Base-by-base conservation (phyloP, 1,140 invertebrate species). In the Bicyclus anynana region DNA sequence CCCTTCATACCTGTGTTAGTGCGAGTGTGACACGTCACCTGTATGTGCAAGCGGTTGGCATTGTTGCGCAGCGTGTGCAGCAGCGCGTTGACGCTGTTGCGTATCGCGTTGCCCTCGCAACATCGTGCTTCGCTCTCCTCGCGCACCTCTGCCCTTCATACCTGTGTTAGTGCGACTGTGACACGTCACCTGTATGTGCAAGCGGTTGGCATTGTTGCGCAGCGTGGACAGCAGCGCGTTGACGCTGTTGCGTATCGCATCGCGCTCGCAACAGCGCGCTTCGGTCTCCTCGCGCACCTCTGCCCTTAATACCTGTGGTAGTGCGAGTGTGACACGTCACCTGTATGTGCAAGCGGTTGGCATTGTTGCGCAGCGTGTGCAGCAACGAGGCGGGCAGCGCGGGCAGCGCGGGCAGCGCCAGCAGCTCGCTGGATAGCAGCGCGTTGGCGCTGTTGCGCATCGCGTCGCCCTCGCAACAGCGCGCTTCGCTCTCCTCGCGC, bases 401-500 rank as follows among this genome's bases (percentile, higher is more conserved):
- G 51, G 93, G n/a, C n/a, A n/a, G n/a, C 94, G 72, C 94, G 95
- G 78, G 95, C 95, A 21, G 93, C 91, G 53, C 94, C 90, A 74
- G 93, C 92, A 59, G 64, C 35, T 40, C 60, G 54, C 48, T 92
- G 23, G 94, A 94, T 4, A 95, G 82, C 68, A 95, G 92, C 78
- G 92, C 94, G 77, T 95, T 95, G 21, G 94, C 94, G 72, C 94
- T 95, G 78, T 95, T 95, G 23, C 93, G 91, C 53, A 94, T 90
- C 75, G 93, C 92, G 60, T 95, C 94, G 44, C 76, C 77, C 38
- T 72, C 67, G 49, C 66, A 66, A 40, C 67, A 61, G 37, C 67
- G 71, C 59, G 67, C 53, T 51, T 62, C 59, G 26, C 61, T 58
- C 59, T 70, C 74, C 72, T 63, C 72, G 64, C 35, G 40, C 60